Base-by-base conservation (phyloP, 2,888 invertebrate genomes). In the Lordiphosa andalusiaca region DNA sequence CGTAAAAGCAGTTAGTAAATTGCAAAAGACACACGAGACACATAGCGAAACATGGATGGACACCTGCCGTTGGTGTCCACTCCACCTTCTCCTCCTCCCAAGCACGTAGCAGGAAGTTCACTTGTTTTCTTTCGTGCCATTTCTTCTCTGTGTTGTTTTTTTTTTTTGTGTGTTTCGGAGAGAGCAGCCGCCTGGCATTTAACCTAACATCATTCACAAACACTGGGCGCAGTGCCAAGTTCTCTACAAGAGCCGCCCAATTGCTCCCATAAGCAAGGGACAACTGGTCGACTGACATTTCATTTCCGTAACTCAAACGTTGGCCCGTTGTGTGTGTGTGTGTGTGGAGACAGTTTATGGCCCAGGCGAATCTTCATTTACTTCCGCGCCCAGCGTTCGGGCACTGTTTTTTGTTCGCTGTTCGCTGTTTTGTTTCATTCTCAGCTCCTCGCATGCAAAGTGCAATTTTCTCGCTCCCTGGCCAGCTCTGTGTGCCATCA, bases 271-370 rank as follows among this genome's bases (percentile, higher is more conserved):
- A 13, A 13, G 37, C 37, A 37, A 37, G 37, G 37, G 44, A 13
- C 44, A n/a, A n/a, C 30, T 23, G 44, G 40, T 44, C 44, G 44
- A n/a, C 68, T 80, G 85, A 83, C 78, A 73, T 78, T 83, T 78
- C 85, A 78, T 78, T 78, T 85, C 85, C 85, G 84, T 78, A 83
- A 80, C 83, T 85, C 85, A 85, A 84, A 85, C 51, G 84, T 64
- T 62, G 66, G 64, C 59, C 64, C 48, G 53, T 69, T 58, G 44
- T 57, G 59, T 37, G 58, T 57, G 3, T 19, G 19, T 19, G 19
- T 19, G 59, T 37, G 67, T 62, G 58, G 64, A 67, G 72, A 73
- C 83, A 82, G 69, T 84, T 78, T 77, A 82, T 71, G 61, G 80
- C 81, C 67, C 64, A 51, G 55, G 58, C 69, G 70, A 75, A 85